These are phyloP conservation scores for Meleagris gallopavo DNA, from an alignment of 2,113 vertebrate species.

Conservation along the genomic window DNA sequence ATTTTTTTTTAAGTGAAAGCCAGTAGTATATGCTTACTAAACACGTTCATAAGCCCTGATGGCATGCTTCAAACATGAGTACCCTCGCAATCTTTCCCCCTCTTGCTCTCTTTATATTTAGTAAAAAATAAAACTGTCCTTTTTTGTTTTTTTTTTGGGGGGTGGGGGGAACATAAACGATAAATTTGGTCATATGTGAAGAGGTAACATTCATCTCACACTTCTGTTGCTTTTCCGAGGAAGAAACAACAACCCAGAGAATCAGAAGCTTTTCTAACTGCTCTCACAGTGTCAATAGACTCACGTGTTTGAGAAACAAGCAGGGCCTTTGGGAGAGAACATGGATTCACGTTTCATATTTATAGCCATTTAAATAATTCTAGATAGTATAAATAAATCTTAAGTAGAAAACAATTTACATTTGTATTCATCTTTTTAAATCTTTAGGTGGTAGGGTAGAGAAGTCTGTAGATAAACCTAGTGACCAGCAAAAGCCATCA, in stretches of 20 bases:
- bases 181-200: not conserved
- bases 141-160: not conserved
- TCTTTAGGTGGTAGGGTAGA: not conserved
- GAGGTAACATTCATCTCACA: constrained; percentile 1
- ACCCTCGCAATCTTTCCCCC: not conserved
- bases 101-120: not conserved
- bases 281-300: not conserved
- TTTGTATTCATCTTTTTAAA: not conserved
- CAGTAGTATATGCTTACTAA: constrained; percentile 67
- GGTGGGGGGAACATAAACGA: not conserved
- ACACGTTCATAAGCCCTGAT: constrained; percentile 32
- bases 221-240: not conserved
- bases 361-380: not conserved
- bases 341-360: not conserved
- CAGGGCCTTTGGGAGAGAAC: not conserved
- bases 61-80: constrained; percentile 13
- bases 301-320: not conserved
- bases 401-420: not conserved
- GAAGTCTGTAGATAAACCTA: not conserved
- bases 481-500: not conserved
- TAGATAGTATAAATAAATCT: not conserved
- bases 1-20: constrained; percentile 74
- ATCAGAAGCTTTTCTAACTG: not conserved
- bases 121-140: not conserved
- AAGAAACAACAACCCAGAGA: not conserved